Evolutionary conservation across 2,113 vertebrate species (phyloP).

Genomic region (Mormyrus lacerda): DNA sequence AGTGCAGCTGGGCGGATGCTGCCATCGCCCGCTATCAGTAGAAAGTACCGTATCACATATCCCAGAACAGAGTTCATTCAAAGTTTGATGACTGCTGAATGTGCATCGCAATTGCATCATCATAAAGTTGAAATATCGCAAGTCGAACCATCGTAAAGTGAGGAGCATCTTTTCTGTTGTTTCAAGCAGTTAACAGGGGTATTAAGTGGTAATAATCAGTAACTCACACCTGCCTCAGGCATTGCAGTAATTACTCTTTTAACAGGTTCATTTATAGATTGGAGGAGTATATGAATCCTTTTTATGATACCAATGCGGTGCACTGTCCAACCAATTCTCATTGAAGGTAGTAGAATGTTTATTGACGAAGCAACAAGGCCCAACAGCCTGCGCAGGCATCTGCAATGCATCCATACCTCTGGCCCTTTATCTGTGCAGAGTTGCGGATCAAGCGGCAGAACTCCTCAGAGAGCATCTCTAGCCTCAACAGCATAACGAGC

Average conservation of each 20-base stretch:
- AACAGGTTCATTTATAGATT: not conserved
- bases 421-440: slow-evolving; percentile 51
- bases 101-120: not conserved
- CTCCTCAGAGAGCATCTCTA: slow-evolving; percentile 92
- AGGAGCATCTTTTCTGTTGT: not conserved
- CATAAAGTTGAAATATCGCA: not conserved
- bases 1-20: not conserved
- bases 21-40: not conserved
- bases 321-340: not conserved
- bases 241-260: not conserved
- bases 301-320: not conserved
- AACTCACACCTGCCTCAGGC: not conserved
- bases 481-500: slow-evolving; percentile 90
- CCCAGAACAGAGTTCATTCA: not conserved
- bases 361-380: not conserved
- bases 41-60: not conserved
- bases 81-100: not conserved
- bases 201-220: not conserved
- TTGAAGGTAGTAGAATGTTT: not conserved
- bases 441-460: slow-evolving; percentile 84
- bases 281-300: not conserved
- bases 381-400: not conserved
- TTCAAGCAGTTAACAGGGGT: not conserved
- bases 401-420: not conserved
- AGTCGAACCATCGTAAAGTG: not conserved